phyloP scores from a whole-genome alignment of 2,113 vertebrate species.

The Pterophyllum scalare region DNA sequence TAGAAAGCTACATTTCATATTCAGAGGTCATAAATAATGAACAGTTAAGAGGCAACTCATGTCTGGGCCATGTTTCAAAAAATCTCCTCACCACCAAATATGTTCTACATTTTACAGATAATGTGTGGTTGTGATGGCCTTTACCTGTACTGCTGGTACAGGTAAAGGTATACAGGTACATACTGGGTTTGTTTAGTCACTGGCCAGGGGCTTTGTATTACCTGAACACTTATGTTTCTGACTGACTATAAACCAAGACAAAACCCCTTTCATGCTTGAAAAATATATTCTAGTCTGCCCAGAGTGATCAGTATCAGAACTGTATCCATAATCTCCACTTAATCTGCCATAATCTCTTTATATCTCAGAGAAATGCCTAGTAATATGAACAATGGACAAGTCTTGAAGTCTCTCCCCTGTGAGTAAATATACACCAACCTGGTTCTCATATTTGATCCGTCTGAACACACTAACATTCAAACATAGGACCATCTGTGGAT shows the following conservation, averaged over 20 bases:
- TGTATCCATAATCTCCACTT: conserved; percentile 39
- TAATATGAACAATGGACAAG: conserved; percentile 45
- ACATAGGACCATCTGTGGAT: conserved; percentile 60
- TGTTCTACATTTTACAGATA: too few relatives aligned
- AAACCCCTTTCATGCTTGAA: neutral
- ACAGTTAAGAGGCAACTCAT: too few relatives aligned
- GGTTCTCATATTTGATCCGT: conserved; percentile 51
- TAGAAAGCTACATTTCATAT: too few relatives aligned
- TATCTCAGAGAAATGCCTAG: conserved; percentile 50
- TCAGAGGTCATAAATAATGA: too few relatives aligned
- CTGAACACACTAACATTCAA: conserved; percentile 57
- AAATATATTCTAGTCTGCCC: conserved; percentile 18
- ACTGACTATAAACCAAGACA: neutral
- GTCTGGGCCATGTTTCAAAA: too few relatives aligned
- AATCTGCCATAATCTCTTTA: conserved; percentile 51
- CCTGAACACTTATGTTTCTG: neutral
- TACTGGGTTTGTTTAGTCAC: neutral
- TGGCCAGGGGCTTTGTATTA: neutral
- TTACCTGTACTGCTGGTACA: too few relatives aligned
- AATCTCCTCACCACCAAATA: too few relatives aligned
- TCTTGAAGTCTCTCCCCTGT: conserved; percentile 12
- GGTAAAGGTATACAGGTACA: too few relatives aligned
- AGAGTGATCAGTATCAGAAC: conserved; percentile 25
- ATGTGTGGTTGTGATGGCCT: too few relatives aligned
- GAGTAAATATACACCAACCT: conserved; percentile 68